phyloP scores from a whole-genome alignment of 2,113 vertebrate species.

The Hippocampus guttulatus region DNA sequence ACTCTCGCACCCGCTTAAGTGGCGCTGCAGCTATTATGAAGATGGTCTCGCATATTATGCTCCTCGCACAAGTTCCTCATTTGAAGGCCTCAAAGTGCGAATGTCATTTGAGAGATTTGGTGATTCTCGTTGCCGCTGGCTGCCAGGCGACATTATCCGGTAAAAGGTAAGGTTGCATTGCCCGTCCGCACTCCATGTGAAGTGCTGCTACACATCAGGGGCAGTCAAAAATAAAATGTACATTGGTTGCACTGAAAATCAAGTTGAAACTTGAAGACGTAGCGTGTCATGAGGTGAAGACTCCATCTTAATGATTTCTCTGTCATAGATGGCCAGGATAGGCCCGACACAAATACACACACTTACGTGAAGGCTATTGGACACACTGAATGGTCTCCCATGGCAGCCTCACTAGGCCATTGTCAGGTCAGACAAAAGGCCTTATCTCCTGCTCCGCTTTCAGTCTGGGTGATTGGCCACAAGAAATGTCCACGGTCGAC shows the following conservation, averaged over 20 bases:
- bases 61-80: slow-evolving; percentile 48
- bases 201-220: background rate
- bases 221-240: no score
- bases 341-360: slow-evolving; percentile 28
- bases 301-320: slow-evolving; percentile 30
- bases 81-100: slow-evolving; percentile 52
- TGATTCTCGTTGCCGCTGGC: slow-evolving; percentile 41
- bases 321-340: slow-evolving; percentile 25
- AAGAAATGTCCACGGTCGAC: slow-evolving; percentile 81
- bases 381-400: slow-evolving; percentile 41
- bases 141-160: slow-evolving; percentile 30
- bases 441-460: slow-evolving; percentile 84
- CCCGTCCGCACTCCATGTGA: slow-evolving; percentile 6
- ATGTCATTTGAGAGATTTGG: slow-evolving; percentile 62
- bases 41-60: slow-evolving; percentile 56
- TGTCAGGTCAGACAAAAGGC: slow-evolving; percentile 85
- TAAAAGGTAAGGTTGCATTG: slow-evolving; percentile 25
- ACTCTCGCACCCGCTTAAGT: slow-evolving; percentile 55
- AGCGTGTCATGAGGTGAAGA: slow-evolving; percentile 14
- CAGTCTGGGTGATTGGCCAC: slow-evolving; percentile 86
- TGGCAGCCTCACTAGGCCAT: slow-evolving; percentile 78
- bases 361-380: slow-evolving; percentile 8
- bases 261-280: background rate
- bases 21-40: slow-evolving; percentile 59
- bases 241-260: no score